Conservation (phyloP, 2,888 invertebrate species). For the Euplexia lucipara region DNA sequence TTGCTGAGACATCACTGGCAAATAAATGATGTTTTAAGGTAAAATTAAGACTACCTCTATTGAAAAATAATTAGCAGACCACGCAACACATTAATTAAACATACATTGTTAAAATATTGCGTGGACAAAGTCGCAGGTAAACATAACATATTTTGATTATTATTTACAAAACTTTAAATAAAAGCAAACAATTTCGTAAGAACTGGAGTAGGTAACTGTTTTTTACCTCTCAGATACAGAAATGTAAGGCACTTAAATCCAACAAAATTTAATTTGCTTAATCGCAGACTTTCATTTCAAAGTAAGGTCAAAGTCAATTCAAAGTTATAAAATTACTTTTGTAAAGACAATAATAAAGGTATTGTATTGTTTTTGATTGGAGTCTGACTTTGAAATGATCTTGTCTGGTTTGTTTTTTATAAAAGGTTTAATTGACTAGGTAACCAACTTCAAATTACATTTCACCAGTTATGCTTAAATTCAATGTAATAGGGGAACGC, state of each 20-base stretch:
- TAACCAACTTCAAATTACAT: not conserved
- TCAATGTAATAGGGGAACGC: no score
- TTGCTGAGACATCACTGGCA: no score
- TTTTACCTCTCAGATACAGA: not conserved
- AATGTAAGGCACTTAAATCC: slow-evolving; percentile 5
- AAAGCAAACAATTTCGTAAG: not conserved
- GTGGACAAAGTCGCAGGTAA: not conserved
- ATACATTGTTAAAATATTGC: no score
- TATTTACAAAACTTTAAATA: no score
- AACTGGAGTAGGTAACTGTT: not conserved
- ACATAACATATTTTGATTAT: not conserved
- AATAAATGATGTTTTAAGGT: no score
- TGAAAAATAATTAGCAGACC: no score
- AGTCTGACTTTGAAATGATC: slow-evolving; percentile 36
- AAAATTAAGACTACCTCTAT: no score
- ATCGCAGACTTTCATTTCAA: slow-evolving; percentile 8
- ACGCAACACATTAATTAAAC: no score
- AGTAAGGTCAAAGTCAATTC: slow-evolving; percentile 13
- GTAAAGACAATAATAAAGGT: slow-evolving; percentile 2
- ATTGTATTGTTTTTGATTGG: slow-evolving; percentile 28
- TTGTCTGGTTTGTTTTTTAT: not conserved
- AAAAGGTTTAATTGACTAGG: not conserved
- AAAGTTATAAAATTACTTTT: slow-evolving; percentile 26
- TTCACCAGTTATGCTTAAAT: no score
- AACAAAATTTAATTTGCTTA: slow-evolving; percentile 19